Evolutionary conservation across 2,797 vertebrate species (phyloP), one percentile per base, ranked within the genome.

Genomic region (Simalia tracyae): DNA sequence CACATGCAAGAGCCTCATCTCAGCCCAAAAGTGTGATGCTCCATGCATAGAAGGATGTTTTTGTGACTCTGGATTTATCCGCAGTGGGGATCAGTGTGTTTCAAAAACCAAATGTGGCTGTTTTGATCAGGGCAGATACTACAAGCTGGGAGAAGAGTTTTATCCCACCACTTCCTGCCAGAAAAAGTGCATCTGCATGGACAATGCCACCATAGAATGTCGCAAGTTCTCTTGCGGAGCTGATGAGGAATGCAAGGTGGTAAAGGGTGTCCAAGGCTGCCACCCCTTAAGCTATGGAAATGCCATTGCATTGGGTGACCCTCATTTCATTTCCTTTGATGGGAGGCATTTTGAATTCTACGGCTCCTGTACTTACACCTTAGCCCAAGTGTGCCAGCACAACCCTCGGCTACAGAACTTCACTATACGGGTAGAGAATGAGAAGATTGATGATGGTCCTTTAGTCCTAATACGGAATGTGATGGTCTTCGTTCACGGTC

Each of bases 31-130:
- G 6, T 99, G 98, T 89, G 96, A 96, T 36, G 97, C 91, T 24
- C 91, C 95, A 90, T 98, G 98, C 57, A 92, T 94, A 4, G 98
- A 98, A 94, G 97, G 97, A 91, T 99, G 98, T 26, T 97, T 98
- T 93, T 99, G 98, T 42, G 91, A 98, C 24, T 1, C 94, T 0
- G 98, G 98, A 87, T 98, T 98, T 61, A 96, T 98, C 94, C 95
- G 98, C 87, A 98, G 98, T 5, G 97, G 96, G 0, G 97, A 94
- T 26, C 96, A 8, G 31, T 99, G 98, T n/a, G 98, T 98, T 63
- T 91, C 96, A 72, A 92, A 94, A 31, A 90, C 95, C 0, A n/a
- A 92, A 0, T 97, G 97, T 5, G 97, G 97, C 95, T 97, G 95
- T 94, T 92, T 87, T 91, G 93, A 94, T 90, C 95, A 96, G 0